Conservation (phyloP, 2,888 invertebrate species). For the Ormyrus pomaceus region DNA sequence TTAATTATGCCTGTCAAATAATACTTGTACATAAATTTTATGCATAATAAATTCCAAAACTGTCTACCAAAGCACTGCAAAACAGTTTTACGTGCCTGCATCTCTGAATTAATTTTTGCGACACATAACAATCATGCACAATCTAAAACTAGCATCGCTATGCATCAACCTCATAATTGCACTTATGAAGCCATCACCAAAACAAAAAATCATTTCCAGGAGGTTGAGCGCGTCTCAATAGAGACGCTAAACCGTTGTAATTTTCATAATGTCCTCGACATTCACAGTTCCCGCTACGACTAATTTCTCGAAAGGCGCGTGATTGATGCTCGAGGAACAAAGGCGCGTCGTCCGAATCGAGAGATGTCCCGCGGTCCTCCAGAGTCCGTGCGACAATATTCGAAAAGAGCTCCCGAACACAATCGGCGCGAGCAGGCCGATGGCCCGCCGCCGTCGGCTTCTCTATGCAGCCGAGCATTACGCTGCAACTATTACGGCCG, state of each 20-base stretch:
- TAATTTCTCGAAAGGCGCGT: constrained; percentile 34
- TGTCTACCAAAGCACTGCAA: too few species aligned
- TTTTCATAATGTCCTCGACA: constrained; percentile 29
- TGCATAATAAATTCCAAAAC: too few species aligned
- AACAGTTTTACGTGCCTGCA: too few species aligned
- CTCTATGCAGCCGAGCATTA: constrained; percentile 31
- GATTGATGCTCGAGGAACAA: constrained; percentile 38
- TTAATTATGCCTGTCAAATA: too few species aligned
- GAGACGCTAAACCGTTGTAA: not conserved
- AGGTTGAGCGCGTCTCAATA: too few species aligned
- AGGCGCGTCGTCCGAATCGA: not conserved
- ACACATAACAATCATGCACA: too few species aligned
- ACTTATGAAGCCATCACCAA: too few species aligned
- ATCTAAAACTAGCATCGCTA: too few species aligned
- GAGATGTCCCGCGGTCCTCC: not conserved
- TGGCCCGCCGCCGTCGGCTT: constrained; percentile 27
- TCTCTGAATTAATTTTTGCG: too few species aligned
- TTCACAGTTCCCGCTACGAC: constrained; percentile 18
- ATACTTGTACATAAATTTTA: too few species aligned
- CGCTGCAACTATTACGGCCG: constrained; percentile 50
- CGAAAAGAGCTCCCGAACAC: constrained; percentile 13
- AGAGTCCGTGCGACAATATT: constrained; percentile 36
- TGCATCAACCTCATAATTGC: too few species aligned
- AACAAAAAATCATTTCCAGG: too few species aligned
- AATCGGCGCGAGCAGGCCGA: constrained; percentile 26